phyloP scores from a whole-genome alignment of 2,797 vertebrate genomes.

The Selene dorsalis region DNA sequence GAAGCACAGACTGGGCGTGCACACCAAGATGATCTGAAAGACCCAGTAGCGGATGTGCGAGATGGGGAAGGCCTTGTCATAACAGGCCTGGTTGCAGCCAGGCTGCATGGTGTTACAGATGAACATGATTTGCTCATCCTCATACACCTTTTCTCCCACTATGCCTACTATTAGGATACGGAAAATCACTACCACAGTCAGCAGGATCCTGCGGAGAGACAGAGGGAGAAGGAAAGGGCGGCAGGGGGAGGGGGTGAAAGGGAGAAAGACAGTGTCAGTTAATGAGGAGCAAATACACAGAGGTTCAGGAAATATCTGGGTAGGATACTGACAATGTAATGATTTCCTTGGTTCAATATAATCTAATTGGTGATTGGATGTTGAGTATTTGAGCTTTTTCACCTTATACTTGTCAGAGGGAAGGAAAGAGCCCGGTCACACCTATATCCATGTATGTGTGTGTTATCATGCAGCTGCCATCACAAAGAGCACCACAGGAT shows the following conservation, averaged over 20 bases:
- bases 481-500: constrained; percentile 46
- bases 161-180: constrained; percentile 93
- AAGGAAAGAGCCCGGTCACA: neutral
- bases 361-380: constrained; percentile 24
- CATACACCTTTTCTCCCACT: constrained; percentile 92
- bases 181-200: constrained; percentile 95
- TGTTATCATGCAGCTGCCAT: constrained; percentile 44
- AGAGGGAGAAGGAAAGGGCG: constrained; percentile 57
- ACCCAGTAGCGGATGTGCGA: constrained; percentile 95
- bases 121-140: constrained; percentile 94
- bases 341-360: constrained; percentile 4
- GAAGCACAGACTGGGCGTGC: constrained; percentile 91
- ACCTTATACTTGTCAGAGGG: constrained; percentile 1
- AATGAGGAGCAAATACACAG: constrained; percentile 47
- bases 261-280: constrained; percentile 57
- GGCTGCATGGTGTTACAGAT: constrained; percentile 94
- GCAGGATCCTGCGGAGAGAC: constrained; percentile 88
- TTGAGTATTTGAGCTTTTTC: neutral
- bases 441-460: neutral
- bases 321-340: neutral
- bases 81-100: constrained; percentile 93
- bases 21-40: constrained; percentile 91
- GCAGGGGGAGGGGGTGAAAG: constrained; percentile 42
- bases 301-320: constrained; percentile 22
- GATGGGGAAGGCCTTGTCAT: constrained; percentile 93